Evolutionary conservation across 2,888 invertebrate genomes (phyloP), one percentile per base, ranked within the genome.

Genomic region (Euplagia quadripunctaria): DNA sequence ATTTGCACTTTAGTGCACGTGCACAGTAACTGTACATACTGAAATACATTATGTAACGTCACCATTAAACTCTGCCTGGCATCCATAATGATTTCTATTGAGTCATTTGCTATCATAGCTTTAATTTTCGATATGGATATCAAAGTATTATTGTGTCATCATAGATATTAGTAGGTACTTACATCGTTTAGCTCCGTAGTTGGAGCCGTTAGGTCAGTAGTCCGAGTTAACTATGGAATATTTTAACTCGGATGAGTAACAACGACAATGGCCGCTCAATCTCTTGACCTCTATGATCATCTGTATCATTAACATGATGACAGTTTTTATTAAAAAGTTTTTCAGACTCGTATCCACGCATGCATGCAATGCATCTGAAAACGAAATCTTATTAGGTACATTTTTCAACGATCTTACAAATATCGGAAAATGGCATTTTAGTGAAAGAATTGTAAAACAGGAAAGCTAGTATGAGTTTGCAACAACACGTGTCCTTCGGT

Each of bases 51-150:
- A 79, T 61, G 72, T 77, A 84, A 84, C 74, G 9, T 51, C 43
- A 55, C 74, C 76, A 82, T 80, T 70, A 72, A 72, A 70, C 67
- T 71, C 6, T 64, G 67, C 66, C 80, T 65, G 80, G 80, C 66
- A 76, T 68, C 65, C 16, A 63, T 85, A 78, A 85, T 79, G 82
- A 76, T 74, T 71, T 75, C 65, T 75, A 76, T 71, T 73, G 73
- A 76, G 70, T 75, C 70, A 73, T 74, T 70, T 43, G 75, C 51
- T 55, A 63, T 64, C 67, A 77, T 78, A 70, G 70, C 76, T 75
- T 78, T 70, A 74, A 67, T 74, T 84, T 83, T 73, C 79, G 80
- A 9, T 74, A 84, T 79, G 80, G 79, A 78, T 84, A 84, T 82
- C 79, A 85, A 78, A 82, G 78, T 80, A 79, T 79, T 68, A 72